Evolutionary conservation across 1,140 invertebrate species (phyloP).

Genomic region (Caenorhabditis brenneri): DNA sequence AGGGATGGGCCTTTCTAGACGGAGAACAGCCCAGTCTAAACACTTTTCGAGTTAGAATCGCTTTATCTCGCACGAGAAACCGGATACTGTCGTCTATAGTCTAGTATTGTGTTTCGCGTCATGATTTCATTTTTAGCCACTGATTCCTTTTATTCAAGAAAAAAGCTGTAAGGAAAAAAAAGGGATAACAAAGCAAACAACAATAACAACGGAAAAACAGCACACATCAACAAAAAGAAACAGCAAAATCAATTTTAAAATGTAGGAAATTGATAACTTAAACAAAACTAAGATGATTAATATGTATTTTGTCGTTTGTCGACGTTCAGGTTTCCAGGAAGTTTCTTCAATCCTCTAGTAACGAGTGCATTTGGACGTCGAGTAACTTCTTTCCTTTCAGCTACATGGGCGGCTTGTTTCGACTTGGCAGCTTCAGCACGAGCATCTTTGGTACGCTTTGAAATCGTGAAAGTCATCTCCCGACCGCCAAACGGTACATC

Average conservation of each 20-base stretch:
- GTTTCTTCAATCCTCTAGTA: constrained; percentile 17
- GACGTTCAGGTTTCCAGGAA: constrained; percentile 44
- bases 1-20: too few species aligned
- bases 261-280: too few species aligned
- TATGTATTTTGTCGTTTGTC: neutral
- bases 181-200: neutral
- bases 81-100: too few species aligned
- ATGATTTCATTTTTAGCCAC: neutral
- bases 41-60: too few species aligned
- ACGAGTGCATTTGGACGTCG: constrained; percentile 41
- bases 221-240: neutral
- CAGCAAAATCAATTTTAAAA: too few species aligned
- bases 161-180: too few species aligned
- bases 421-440: constrained; percentile 38
- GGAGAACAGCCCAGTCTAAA: too few species aligned
- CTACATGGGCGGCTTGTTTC: constrained; percentile 27
- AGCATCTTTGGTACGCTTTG: constrained; percentile 40
- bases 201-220: neutral
- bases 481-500: constrained; percentile 63
- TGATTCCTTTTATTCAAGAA: neutral
- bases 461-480: constrained; percentile 61
- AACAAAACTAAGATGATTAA: neutral
- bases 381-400: constrained; percentile 31
- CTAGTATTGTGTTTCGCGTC: too few species aligned
- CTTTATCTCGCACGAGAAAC: too few species aligned